Evolutionary conservation across 2,113 vertebrate species (phyloP).

Genomic region (Upupa epops): DNA sequence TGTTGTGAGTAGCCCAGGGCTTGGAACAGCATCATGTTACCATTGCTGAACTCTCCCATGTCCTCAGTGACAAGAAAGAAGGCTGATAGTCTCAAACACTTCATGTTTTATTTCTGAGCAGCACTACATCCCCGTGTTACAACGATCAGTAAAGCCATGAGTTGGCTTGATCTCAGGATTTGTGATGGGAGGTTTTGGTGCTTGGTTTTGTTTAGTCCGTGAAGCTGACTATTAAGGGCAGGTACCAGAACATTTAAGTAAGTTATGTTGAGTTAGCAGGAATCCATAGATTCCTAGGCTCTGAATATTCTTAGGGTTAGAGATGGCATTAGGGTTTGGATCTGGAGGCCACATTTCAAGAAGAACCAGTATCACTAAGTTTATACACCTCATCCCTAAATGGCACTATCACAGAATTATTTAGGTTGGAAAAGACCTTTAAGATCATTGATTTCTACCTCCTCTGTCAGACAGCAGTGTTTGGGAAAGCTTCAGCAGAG

Average conservation of each 20-base stretch:
- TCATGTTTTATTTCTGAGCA: not conserved
- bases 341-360: not conserved
- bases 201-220: not conserved
- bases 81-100: not conserved
- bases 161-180: not conserved
- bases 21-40: not conserved
- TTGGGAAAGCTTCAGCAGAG: not conserved
- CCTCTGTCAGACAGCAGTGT: not conserved
- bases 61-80: not conserved
- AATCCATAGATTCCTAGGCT: not conserved
- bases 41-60: not conserved
- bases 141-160: not conserved
- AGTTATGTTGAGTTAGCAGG: not conserved
- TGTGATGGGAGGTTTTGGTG: not conserved
- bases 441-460: not conserved
- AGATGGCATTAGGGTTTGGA: not conserved
- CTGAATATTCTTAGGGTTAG: not conserved
- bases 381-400: not conserved
- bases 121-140: not conserved
- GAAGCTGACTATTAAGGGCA: not conserved
- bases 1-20: not conserved
- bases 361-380: not conserved
- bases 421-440: not conserved
- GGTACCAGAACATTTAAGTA: not conserved
- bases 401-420: not conserved